A percentile compares a stretch with the other conserved stretches of the same genome.
Conservation (phyloP, 2,113 vertebrate species). For the Oceanites oceanicus region DNA sequence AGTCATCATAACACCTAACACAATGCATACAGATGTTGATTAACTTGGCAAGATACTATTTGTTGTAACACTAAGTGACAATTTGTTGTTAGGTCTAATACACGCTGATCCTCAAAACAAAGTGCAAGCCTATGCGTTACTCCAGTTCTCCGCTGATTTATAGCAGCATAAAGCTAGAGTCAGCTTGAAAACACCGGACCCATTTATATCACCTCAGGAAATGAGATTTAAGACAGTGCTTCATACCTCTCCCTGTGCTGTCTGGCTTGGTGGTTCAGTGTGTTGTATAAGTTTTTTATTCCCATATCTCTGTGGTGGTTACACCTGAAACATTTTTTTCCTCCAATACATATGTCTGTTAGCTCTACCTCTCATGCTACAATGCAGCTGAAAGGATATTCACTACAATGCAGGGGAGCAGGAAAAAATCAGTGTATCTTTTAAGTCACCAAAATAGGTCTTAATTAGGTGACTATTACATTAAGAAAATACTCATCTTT, state of each 20-base stretch:
- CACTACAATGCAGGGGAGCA: neutral
- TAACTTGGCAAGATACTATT: neutral
- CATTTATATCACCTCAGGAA: neutral
- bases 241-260: neutral
- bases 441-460: neutral
- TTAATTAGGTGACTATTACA: neutral
- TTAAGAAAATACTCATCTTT: neutral
- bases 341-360: neutral
- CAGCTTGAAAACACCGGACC: neutral
- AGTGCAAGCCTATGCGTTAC: neutral
- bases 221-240: neutral
- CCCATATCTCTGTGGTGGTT: neutral
- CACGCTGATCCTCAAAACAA: neutral
- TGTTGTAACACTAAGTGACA: neutral
- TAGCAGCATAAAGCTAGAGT: neutral
- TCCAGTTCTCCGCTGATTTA: neutral
- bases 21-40: neutral
- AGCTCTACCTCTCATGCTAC: neutral
- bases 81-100: neutral
- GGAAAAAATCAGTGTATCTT: neutral
- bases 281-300: neutral
- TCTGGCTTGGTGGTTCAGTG: neutral
- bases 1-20: neutral
- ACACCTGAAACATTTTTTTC: neutral
- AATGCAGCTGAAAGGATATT: neutral